Evolutionary conservation across 2,113 vertebrate species (phyloP), one percentile per base, ranked within the genome.

Genomic region (Percina caprodes): DNA sequence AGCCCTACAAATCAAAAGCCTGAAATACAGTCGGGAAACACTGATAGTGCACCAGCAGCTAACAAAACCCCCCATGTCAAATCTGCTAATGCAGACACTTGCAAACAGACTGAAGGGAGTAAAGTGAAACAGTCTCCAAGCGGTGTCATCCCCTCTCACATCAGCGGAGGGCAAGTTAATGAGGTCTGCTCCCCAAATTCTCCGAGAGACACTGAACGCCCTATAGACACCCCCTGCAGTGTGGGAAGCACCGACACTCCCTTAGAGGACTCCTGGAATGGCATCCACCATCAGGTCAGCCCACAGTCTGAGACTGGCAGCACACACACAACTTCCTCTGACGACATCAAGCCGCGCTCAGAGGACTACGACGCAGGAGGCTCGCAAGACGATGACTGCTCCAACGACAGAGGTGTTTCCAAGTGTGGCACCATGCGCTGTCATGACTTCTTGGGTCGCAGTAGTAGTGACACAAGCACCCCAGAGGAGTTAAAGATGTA

Each of bases 311-410:
- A 99, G 86, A 97, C 95, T 0, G 97, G 94, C 86, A 99, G 98
- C 86, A 96, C 89, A 0, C 92, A 95, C 87, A 97, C 97, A 55
- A 99, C 98, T 1, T 99, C 98, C 54, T 99, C 98, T 0, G 98
- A 99, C 49, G 98, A 99, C 87, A 99, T 99, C 90, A 99, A 99
- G 91, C 98, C 98, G 35, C 95, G 97, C 77, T 99, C 98, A 0
- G 98, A 99, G 94, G 98, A 99, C 93, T 99, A 99, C 68, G 98
- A 99, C 66, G 98, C 98, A 0, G 98, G 98, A n/a, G 98, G 98
- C 6, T 99, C 98, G 56, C 98, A 99, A 77, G 98, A 99, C 2
- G 98, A 99, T 13, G 98, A 99, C 87, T 96, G 97, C 83, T 97
- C 97, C 69, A 97, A 98, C 9, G 98, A 98, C 79, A 93, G 96